Conservation (phyloP, 2,888 invertebrate species). For the Thera britannica region DNA sequence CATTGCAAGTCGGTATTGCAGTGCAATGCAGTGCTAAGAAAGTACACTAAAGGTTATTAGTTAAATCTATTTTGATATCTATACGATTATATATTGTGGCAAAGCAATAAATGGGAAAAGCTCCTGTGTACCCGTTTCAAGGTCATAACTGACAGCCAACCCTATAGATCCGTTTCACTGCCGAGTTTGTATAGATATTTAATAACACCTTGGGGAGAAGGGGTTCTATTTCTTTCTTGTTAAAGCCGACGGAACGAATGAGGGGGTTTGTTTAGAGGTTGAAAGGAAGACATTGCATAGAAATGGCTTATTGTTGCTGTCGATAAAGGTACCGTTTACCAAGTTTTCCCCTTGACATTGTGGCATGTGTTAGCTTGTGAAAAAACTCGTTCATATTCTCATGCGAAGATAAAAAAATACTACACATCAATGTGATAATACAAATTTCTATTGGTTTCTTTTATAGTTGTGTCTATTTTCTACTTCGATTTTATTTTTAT, state of each 20-base stretch:
- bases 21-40: too few relatives aligned
- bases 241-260: slow-evolving; percentile 26
- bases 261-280: slow-evolving; percentile 17
- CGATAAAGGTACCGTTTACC: slow-evolving; percentile 14
- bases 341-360: neutral
- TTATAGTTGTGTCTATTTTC: too few relatives aligned
- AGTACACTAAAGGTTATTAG: too few relatives aligned
- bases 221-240: slow-evolving; percentile 29
- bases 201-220: slow-evolving; percentile 38
- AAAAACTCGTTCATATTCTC: neutral
- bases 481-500: too few relatives aligned
- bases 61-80: too few relatives aligned
- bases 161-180: slow-evolving; percentile 33
- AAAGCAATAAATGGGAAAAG: neutral
- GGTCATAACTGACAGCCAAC: slow-evolving; percentile 35
- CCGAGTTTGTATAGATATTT: slow-evolving; percentile 40
- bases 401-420: too few relatives aligned
- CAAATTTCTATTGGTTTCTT: too few relatives aligned
- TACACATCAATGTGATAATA: neutral
- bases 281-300: slow-evolving; percentile 16
- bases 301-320: slow-evolving; percentile 15
- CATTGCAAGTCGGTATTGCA: too few relatives aligned
- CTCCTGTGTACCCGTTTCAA: slow-evolving; percentile 18
- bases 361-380: neutral
- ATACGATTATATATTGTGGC: too few relatives aligned